phyloP scores from a whole-genome alignment of 2,113 vertebrate genomes.

The Columba janthina region DNA sequence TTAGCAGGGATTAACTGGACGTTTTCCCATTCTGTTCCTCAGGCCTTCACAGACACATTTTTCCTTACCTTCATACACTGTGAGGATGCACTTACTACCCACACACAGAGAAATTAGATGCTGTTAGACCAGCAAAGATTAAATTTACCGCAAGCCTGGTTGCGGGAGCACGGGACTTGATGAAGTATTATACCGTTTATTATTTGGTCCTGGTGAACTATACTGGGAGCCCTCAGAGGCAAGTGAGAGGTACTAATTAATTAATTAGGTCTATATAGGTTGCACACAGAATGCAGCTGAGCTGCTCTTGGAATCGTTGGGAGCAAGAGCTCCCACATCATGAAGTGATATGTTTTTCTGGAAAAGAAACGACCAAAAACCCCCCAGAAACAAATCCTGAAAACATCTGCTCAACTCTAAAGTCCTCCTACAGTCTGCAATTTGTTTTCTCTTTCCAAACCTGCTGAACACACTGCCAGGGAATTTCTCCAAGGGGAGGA shows the following conservation, averaged over 20 bases:
- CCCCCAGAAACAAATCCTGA: background rate
- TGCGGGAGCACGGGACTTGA: background rate
- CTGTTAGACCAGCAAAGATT: background rate
- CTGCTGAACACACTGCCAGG: background rate
- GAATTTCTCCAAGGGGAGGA: background rate
- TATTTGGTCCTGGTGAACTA: background rate
- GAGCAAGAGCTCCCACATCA: background rate
- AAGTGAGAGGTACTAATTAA: background rate
- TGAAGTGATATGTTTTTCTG: background rate
- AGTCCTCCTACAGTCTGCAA: slow-evolving; percentile 43
- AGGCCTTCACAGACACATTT: background rate
- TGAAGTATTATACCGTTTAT: background rate
- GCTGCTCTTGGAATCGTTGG: background rate
- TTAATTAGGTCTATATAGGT: background rate
- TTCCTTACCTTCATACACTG: background rate
- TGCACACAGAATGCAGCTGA: background rate
- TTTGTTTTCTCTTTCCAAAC: slow-evolving; percentile 36
- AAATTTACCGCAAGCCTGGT: background rate
- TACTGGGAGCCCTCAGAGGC: background rate
- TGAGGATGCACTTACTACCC: background rate
- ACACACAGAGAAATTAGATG: background rate
- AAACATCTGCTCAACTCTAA: slow-evolving; percentile 42
- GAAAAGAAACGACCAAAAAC: background rate
- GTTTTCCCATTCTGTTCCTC: background rate
- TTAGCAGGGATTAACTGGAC: background rate